A percentile compares a stretch with the other conserved stretches of the same genome.
phyloP scores from a whole-genome alignment of 2,113 vertebrate genomes.

The Mus musculus region GRCm39 chr19:23388001-23388500 shows the following conservation, averaged over 20 bases:
- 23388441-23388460: not conserved
- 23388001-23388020: constrained; percentile 26
- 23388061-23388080: not conserved
- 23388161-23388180: constrained; percentile 55
- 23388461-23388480: not conserved
- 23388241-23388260: constrained; percentile 71
- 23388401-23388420: constrained; percentile 31
- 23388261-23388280: constrained; percentile 72
- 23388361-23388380: not conserved
- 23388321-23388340: constrained; percentile 42
- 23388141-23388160: not conserved
- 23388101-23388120: not conserved
- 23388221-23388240: constrained; percentile 49
- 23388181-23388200: constrained; percentile 37
- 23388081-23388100: not conserved
- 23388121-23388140: not conserved
- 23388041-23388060: not conserved
- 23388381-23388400: constrained; percentile 10
- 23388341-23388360: constrained; percentile 25
- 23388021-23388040: not conserved
- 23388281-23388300: constrained; percentile 41
- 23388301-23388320: constrained; percentile 38
- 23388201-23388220: constrained; percentile 61
- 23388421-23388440: constrained; percentile 42
- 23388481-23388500: not conserved